These are phyloP conservation scores for Orius insidiosus DNA, from an alignment of 1,140 invertebrate genomes.

Conservation along the genomic window DNA sequence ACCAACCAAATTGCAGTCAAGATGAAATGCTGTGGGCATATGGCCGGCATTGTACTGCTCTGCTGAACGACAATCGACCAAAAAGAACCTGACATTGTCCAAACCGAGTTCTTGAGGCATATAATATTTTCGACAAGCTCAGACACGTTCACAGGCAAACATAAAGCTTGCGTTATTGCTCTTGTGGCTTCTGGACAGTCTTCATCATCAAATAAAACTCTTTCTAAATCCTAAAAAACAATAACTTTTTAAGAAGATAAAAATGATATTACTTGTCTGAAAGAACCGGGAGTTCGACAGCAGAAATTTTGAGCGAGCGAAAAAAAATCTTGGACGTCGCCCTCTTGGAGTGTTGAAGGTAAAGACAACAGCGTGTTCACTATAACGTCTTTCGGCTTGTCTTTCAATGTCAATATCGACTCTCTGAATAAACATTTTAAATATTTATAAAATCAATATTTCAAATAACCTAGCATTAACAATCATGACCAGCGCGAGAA, in stretches of 20 bases:
- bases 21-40: slow-evolving; percentile 89
- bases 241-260: not conserved
- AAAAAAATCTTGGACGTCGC: slow-evolving; percentile 96
- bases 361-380: slow-evolving; percentile 55
- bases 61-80: slow-evolving; percentile 90
- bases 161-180: slow-evolving; percentile 68
- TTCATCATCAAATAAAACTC: slow-evolving; percentile 37
- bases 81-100: slow-evolving; percentile 69
- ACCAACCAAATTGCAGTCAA: slow-evolving; percentile 80
- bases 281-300: slow-evolving; percentile 82
- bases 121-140: slow-evolving; percentile 56
- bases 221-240: slow-evolving; percentile 22
- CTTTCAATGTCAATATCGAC: slow-evolving; percentile 63
- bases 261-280: slow-evolving; percentile 42
- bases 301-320: slow-evolving; percentile 88
- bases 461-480: slow-evolving; percentile 69
- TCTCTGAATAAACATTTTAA: slow-evolving; percentile 44
- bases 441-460: too few species aligned
- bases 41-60: slow-evolving; percentile 96
- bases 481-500: slow-evolving; percentile 85
- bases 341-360: slow-evolving; percentile 70
- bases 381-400: slow-evolving; percentile 50
- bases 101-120: slow-evolving; percentile 21
- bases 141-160: slow-evolving; percentile 79
- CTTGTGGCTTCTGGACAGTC: slow-evolving; percentile 12